Conservation (phyloP, 2,113 vertebrate species). For the Tenrec ecaudatus region DNA sequence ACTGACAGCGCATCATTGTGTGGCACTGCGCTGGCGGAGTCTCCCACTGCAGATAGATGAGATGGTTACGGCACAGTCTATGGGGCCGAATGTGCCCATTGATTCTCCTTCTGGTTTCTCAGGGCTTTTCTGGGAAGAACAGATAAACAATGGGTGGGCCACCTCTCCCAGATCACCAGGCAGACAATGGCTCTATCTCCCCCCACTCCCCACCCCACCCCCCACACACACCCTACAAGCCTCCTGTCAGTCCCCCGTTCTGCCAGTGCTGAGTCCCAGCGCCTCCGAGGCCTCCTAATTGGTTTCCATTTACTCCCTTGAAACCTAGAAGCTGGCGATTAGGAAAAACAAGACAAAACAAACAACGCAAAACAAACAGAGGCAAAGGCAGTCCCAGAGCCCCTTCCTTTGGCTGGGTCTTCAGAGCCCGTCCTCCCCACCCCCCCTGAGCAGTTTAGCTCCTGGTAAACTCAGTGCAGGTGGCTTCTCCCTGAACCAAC, state of each 20-base stretch:
- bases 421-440: neutral
- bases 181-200: neutral
- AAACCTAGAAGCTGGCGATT: conserved; percentile 37
- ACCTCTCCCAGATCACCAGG: neutral
- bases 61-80: conserved; percentile 88
- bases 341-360: conserved; percentile 59
- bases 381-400: neutral
- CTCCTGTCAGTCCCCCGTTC: neutral
- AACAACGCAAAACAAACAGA: conserved; percentile 55
- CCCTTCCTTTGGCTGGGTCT: neutral
- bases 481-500: neutral
- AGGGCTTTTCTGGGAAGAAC: conserved; percentile 49
- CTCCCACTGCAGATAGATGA: conserved; percentile 86
- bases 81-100: conserved; percentile 87
- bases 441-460: neutral
- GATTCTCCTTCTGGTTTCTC: conserved; percentile 80
- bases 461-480: neutral
- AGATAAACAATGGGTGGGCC: neutral
- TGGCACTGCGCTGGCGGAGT: conserved; percentile 81
- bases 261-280: neutral
- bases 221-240: no score
- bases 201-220: no score
- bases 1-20: conserved; percentile 82
- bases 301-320: neutral
- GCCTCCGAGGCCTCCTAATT: neutral